Evolutionary conservation across 2,113 vertebrate species (phyloP), one percentile per base, ranked within the genome.

Genomic region (Rhea pennata): DNA sequence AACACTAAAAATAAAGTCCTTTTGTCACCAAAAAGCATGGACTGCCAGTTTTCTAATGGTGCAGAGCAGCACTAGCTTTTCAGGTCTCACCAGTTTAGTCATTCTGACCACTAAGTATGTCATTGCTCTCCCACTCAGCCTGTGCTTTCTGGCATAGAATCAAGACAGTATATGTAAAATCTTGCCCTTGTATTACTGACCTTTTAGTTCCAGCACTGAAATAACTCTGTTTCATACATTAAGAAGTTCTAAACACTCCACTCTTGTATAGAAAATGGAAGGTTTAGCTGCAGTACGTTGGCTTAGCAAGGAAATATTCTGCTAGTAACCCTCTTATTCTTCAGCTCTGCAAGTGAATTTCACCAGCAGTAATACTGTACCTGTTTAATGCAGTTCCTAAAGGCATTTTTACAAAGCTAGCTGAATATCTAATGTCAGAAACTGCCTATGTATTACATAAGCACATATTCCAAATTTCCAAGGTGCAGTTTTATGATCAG

Each of bases 1-100:
- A 95, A 36, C 33, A 65, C 93, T 93, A 96, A 97, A 97, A 96
- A 97, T 97, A 95, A 95, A 96, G 86, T 50, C 90, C 92, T 86
- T 96, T 83, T 96, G 91, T 87, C 96, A 95, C 93, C 65, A 77
- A 88, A 93, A 82, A 91, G 77, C 84, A 93, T 71, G 81, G 73
- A 92, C 94, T 96, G 91, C 93, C 95, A 95, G 90, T 69, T 82
- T 96, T 46, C 88, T 87, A 84, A 83, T 87, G 73, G 56, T 26
- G 51, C 29, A 71, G 89, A 95, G 50, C 87, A 96, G 77, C 84
- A 70, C 78, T 76, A 69, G 86, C 76, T 88, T 81, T 96, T 93
- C 86, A 87, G 82, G 86, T 81, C 90, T 84, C 93, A 92, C 83
- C 84, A 94, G 92, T 91, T 94, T 20, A 91, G 88, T 84, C 84